Evolutionary conservation across 1,140 invertebrate species (phyloP).

Genomic region (Stegodyphus mimosarum): DNA sequence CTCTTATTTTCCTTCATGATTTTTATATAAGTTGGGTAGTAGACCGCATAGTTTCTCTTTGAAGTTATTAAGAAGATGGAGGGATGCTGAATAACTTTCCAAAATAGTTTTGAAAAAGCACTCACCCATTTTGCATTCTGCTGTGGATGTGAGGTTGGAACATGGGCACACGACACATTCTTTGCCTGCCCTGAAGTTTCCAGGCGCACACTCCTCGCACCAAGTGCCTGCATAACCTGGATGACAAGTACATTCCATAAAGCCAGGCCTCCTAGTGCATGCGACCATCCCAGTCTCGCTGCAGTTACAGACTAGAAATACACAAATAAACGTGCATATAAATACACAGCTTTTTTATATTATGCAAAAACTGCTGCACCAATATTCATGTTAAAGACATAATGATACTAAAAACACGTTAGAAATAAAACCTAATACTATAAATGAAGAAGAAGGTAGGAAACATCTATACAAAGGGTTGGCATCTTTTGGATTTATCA

Average conservation of each 20-base stretch:
- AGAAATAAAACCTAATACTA: too few relatives aligned
- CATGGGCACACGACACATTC: constrained; percentile 61
- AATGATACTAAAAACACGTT: too few relatives aligned
- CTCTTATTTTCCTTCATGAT: too few relatives aligned
- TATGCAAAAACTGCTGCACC: too few relatives aligned
- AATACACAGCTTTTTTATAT: too few relatives aligned
- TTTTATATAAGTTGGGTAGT: too few relatives aligned
- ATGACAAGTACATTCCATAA: constrained; percentile 60
- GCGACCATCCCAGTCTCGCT: constrained; percentile 61
- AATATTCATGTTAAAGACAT: too few relatives aligned
- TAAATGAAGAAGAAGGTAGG: too few relatives aligned
- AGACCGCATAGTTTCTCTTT: background rate
- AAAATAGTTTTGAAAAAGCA: constrained; percentile 2
- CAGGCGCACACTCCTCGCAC: constrained; percentile 61
- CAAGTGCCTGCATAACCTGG: constrained; percentile 59
- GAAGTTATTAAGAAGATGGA: background rate
- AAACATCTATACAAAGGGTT: too few relatives aligned
- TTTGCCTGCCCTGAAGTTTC: constrained; percentile 53
- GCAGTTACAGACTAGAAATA: constrained; percentile 59
- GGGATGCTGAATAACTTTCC: background rate
- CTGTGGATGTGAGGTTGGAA: constrained; percentile 62
- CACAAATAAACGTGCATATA: too few relatives aligned
- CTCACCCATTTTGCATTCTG: constrained; percentile 59
- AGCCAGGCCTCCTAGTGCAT: constrained; percentile 53
- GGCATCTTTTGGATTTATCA: too few relatives aligned